phyloP scores from a whole-genome alignment of 92 coral and sea anemone genomes.

The Micromussa lordhowensis region DNA sequence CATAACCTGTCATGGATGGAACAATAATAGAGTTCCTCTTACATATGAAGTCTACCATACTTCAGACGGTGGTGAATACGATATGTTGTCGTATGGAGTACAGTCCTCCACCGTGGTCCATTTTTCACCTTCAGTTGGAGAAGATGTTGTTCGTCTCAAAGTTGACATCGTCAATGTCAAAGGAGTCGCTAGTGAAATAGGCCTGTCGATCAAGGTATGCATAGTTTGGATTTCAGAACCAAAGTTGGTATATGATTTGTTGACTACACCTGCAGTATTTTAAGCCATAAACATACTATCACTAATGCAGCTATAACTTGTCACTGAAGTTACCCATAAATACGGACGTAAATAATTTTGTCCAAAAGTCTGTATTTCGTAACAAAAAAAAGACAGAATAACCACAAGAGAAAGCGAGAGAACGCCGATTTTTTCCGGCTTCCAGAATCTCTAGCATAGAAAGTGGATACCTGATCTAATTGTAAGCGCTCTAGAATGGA shows the following conservation, averaged over 20 bases:
- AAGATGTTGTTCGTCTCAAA: not conserved
- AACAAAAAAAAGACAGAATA: too few species aligned
- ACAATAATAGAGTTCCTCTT: not conserved
- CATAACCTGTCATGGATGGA: slow-evolving; percentile 19
- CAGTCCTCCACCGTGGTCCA: not conserved
- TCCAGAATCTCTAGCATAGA: too few species aligned
- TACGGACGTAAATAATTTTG: too few species aligned
- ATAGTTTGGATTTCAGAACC: not conserved
- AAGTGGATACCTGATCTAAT: too few species aligned
- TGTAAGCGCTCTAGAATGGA: too few species aligned
- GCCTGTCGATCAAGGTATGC: slow-evolving; percentile 3
- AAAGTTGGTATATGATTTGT: not conserved
- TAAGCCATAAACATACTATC: not conserved
- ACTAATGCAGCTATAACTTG: not conserved
- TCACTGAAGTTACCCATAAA: not conserved
- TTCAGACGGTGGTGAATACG: not conserved
- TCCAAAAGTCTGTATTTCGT: too few species aligned
- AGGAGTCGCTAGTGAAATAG: not conserved
- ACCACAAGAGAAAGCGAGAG: too few species aligned
- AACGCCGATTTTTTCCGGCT: too few species aligned
- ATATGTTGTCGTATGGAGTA: slow-evolving; percentile 18
- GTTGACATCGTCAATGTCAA: slow-evolving; percentile 5
- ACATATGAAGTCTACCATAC: slow-evolving; percentile 10
- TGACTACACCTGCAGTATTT: not conserved
- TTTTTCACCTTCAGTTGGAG: not conserved